Evolutionary conservation across 2,797 vertebrate genomes (phyloP), one percentile per base, ranked within the genome.

Genomic region (Enteromius mattozi): DNA sequence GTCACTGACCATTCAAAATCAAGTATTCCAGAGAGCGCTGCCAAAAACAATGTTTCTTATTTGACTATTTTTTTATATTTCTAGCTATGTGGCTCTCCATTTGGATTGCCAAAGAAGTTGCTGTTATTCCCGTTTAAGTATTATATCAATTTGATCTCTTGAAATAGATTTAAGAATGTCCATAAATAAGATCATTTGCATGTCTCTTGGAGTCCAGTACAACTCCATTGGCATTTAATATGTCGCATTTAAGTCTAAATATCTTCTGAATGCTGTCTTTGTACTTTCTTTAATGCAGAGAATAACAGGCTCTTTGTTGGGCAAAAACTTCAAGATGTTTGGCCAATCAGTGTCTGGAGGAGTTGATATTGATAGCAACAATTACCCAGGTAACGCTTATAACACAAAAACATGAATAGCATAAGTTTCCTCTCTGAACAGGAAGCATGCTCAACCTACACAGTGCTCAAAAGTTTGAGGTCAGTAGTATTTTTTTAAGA

Each of bases 341-440:
- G 98, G 98, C 81, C 97, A 99, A 78, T 99, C 98, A 2, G 93
- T 99, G 91, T 96, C 95, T 83, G 96, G 97, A 61, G 95, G 96
- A 83, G 91, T 99, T 24, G 98, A 99, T 91, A 92, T 95, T 14
- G 98, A 99, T 88, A 90, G 95, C 88, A 99, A 99, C 80, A 97
- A 97, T 69, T 99, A 98, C 93, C 89, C 96, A 91, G 98, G 98
- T 99, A 94, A 92, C 14, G 9, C 47, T 63, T 54, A 63, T 35
- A 35, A 30, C 78, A 56, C 17, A 68, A 49, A 10, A 19, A 45
- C n/a, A 47, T 61, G 5, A 42, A 45, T 35, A 68, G 4, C 6
- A 49, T 40, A 75, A 12, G 10, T 27, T 81, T 40, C 4, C 12
- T 78, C 16, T 81, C 33, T 82, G 37, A 35, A 54, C 49, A 27